These are phyloP conservation scores for Procambarus clarkii DNA, from an alignment of 1,140 invertebrate genomes.

Conservation along the genomic window DNA sequence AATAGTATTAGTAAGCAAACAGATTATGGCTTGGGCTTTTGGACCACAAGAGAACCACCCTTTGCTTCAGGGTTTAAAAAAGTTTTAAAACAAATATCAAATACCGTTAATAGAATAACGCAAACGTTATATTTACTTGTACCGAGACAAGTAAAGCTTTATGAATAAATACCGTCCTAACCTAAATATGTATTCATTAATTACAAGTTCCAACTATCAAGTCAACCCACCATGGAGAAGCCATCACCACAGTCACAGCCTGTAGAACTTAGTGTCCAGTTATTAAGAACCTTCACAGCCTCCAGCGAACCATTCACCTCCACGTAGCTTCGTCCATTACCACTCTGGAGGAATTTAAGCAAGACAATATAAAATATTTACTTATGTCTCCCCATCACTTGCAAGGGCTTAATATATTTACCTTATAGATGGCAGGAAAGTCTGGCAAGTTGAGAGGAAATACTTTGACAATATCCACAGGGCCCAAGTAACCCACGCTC, in stretches of 20 bases:
- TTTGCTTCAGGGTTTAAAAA: too few relatives aligned
- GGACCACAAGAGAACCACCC: too few relatives aligned
- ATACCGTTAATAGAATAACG: too few relatives aligned
- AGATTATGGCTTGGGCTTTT: too few relatives aligned
- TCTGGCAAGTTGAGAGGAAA: constrained; percentile 3
- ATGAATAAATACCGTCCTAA: too few relatives aligned
- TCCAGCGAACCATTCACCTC: constrained; percentile 11
- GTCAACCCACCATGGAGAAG: background rate
- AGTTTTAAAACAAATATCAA: too few relatives aligned
- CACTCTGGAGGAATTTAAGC: background rate
- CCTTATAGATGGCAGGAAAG: background rate
- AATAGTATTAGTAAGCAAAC: too few relatives aligned
- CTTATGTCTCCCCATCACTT: background rate
- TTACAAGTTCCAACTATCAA: background rate
- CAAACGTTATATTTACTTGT: too few relatives aligned
- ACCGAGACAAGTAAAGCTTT: too few relatives aligned
- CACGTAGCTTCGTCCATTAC: constrained; percentile 1
- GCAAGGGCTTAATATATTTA: background rate
- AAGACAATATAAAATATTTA: background rate
- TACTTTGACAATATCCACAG: background rate
- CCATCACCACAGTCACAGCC: constrained; percentile 13
- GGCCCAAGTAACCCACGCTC: background rate
- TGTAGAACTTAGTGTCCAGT: background rate
- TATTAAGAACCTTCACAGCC: background rate
- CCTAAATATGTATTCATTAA: too few relatives aligned